Conservation (phyloP, 2,888 invertebrate genomes). For the Melitaea athalia region DNA sequence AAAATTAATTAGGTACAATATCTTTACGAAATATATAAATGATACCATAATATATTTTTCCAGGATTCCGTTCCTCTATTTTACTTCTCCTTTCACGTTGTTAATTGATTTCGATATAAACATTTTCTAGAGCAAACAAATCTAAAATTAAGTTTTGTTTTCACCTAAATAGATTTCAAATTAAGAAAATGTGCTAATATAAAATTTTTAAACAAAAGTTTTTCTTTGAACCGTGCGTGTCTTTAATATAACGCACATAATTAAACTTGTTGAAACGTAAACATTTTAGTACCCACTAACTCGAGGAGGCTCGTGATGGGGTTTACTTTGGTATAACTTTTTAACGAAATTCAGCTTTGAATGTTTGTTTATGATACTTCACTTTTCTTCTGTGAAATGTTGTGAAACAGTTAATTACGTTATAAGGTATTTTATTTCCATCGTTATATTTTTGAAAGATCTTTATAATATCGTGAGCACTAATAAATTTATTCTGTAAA, state of each 20-base stretch:
- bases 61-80: no score
- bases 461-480: background rate
- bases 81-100: no score
- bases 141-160: background rate
- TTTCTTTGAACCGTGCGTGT: slow-evolving; percentile 57
- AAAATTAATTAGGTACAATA: no score
- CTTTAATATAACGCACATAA: slow-evolving; percentile 62
- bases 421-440: slow-evolving; percentile 14
- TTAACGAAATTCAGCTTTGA: slow-evolving; percentile 39
- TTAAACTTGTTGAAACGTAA: slow-evolving; percentile 66
- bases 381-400: slow-evolving; percentile 38
- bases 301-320: slow-evolving; percentile 54
- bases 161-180: background rate
- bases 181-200: slow-evolving; percentile 18
- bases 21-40: no score
- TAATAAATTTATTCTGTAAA: background rate
- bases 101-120: no score
- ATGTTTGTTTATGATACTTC: slow-evolving; percentile 37
- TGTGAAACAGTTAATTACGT: slow-evolving; percentile 32
- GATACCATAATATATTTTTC: no score
- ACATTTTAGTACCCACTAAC: slow-evolving; percentile 61
- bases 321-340: slow-evolving; percentile 36
- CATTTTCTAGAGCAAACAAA: background rate
- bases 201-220: slow-evolving; percentile 23
- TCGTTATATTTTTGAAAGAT: slow-evolving; percentile 2